phyloP scores from a whole-genome alignment of 2,888 invertebrate species.

The Andrena minutula region DNA sequence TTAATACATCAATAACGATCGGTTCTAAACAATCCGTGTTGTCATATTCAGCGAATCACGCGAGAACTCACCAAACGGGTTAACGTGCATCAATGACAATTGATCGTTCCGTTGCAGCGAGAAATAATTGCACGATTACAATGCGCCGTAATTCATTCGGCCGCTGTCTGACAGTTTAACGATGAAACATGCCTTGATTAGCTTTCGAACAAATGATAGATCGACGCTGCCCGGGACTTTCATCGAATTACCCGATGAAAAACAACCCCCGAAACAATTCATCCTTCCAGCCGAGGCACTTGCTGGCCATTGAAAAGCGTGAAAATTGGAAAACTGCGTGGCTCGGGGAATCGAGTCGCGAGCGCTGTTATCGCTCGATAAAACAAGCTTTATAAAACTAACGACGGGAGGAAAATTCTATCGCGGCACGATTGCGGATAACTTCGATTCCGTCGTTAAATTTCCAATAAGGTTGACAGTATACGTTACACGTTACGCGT shows the following conservation, averaged over 20 bases:
- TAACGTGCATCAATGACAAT: neutral
- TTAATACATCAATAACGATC: neutral
- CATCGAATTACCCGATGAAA: neutral
- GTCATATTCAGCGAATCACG: neutral
- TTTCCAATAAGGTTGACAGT: constrained; percentile 8
- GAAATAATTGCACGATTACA: neutral
- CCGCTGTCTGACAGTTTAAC: neutral
- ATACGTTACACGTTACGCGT: neutral
- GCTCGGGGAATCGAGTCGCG: neutral
- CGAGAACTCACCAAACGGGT: neutral
- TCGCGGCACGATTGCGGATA: neutral
- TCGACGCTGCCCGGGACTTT: neutral
- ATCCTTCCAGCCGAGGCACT: neutral
- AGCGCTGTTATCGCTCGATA: neutral
- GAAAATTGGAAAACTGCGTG: neutral
- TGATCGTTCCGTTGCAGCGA: neutral
- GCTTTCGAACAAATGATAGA: neutral
- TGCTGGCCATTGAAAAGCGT: neutral
- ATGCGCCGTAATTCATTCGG: neutral
- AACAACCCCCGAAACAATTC: neutral
- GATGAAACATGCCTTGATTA: neutral
- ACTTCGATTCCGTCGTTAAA: constrained; percentile 3
- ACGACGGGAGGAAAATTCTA: neutral
- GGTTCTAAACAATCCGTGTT: neutral
- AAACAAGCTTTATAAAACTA: neutral